A percentile compares a stretch with the other conserved stretches of the same genome.
These are phyloP conservation scores for Istiophorus platypterus DNA, from an alignment of 2,113 vertebrate genomes.

Conservation along the genomic window DNA sequence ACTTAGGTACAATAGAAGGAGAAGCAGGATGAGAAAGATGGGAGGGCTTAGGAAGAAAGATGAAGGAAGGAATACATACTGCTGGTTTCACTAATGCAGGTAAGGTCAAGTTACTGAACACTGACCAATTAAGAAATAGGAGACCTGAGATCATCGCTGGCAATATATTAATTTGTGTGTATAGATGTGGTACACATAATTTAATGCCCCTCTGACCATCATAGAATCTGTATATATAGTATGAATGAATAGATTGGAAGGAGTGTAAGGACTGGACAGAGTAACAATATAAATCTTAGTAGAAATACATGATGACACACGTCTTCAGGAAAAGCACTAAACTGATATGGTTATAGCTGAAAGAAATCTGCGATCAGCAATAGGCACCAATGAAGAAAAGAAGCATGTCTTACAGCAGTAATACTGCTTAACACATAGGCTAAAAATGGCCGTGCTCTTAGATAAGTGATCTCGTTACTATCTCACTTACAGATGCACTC, in stretches of 20 bases:
- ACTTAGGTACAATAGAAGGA: neutral
- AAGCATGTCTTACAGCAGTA: neutral
- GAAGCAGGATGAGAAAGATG: neutral
- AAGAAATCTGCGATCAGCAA: neutral
- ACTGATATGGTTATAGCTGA: neutral
- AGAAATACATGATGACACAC: neutral
- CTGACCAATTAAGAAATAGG: conserved; percentile 19
- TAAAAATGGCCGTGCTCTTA: neutral
- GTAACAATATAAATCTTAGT: neutral
- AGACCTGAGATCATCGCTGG: conserved; percentile 17
- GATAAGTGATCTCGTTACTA: neutral
- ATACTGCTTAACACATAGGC: neutral
- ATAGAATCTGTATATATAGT: neutral
- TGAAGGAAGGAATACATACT: neutral
- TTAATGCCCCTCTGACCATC: conserved; percentile 7
- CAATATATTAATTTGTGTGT: neutral
- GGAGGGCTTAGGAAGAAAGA: neutral
- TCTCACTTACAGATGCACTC: neutral
- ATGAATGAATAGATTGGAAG: neutral
- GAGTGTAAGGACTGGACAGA: neutral
- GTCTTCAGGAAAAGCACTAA: neutral
- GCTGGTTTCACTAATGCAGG: conserved; percentile 8
- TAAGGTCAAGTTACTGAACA: conserved; percentile 25
- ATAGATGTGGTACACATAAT: neutral
- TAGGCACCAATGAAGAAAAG: neutral